Evolutionary conservation across 2,888 invertebrate genomes (phyloP), one percentile per base, ranked within the genome.

Genomic region (Drepanosiphum platanoidis): DNA sequence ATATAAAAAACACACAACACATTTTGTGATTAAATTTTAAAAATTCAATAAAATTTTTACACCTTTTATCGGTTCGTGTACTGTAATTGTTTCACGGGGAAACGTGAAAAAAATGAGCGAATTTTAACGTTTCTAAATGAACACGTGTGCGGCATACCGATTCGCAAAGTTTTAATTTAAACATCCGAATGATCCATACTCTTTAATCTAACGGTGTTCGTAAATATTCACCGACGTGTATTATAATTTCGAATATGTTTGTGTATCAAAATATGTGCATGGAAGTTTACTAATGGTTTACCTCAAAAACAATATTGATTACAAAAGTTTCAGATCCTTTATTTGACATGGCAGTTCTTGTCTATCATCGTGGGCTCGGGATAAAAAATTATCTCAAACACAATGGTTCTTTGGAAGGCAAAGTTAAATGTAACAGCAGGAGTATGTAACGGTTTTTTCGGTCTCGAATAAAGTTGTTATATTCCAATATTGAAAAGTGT

Each of bases 291-390:
- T 52, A 52, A 52, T 52, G 52, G 22, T 22, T 52, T 39, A 72
- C 72, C 30, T 72, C 42, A 18, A 42, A 70, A 15, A 30, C 42
- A 42, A 52, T 52, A 46, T 74, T 74, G 74, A 74, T 74, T 74
- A 74, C 13, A 74, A 74, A 74, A 46, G 46, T 46, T 74, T 32
- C 30, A 22, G 22, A 74, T 52, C 22, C 46, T 52, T 74, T 18
- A 74, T 52, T 74, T 74, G 46, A 74, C 46, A 74, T 32, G 46
- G 32, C 74, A 3, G 52, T 1, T 74, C 22, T 32, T 52, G 46
- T 52, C 46, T 52, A 72, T 72, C 72, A 42, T 18, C 15, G 52
- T 22, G 52, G 22, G 52, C 18, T 18, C 52, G 22, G 4, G 52
- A 18, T 22, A 52, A 72, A 42, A 72, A 72, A 72, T 72, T 3